These are phyloP conservation scores for Hemibagrus wyckioides DNA, from an alignment of 2,113 vertebrate species.

Conservation along the genomic window DNA sequence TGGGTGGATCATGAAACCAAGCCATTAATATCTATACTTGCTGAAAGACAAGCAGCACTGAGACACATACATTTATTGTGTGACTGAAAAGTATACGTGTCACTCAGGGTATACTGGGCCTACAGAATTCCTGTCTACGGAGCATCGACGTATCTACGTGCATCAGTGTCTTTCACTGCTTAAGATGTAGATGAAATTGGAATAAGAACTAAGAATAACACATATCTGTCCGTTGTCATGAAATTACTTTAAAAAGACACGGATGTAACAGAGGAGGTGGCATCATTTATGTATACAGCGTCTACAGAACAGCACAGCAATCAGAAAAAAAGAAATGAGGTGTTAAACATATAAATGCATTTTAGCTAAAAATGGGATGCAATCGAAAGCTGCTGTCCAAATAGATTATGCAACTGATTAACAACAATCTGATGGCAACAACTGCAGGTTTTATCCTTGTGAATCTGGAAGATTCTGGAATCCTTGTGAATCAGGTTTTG, in stretches of 20 bases:
- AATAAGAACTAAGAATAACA: neutral
- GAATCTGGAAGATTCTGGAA: neutral
- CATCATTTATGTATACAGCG: neutral
- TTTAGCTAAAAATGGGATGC: neutral
- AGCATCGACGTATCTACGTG: slow-evolving; percentile 16
- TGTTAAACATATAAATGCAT: neutral
- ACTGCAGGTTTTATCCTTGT: neutral
- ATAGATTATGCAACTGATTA: neutral
- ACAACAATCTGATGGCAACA: neutral
- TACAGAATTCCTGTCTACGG: slow-evolving; percentile 27
- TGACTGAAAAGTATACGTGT: slow-evolving; percentile 24
- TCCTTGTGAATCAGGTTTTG: slow-evolving; percentile 18
- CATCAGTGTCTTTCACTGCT: neutral
- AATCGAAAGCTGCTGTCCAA: neutral
- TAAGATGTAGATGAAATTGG: neutral
- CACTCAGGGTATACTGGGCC: slow-evolving; percentile 31
- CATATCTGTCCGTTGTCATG: neutral
- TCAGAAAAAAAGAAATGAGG: neutral
- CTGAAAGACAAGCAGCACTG: slow-evolving; percentile 48
- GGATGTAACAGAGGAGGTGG: neutral
- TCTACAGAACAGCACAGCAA: slow-evolving; percentile 3
- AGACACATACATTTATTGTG: slow-evolving; percentile 46
- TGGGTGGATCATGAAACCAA: slow-evolving; percentile 4
- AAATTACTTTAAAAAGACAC: neutral
- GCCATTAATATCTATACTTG: slow-evolving; percentile 48